Conservation (phyloP, 2,888 invertebrate genomes). For the Vannuccia rotundouncinata region DNA sequence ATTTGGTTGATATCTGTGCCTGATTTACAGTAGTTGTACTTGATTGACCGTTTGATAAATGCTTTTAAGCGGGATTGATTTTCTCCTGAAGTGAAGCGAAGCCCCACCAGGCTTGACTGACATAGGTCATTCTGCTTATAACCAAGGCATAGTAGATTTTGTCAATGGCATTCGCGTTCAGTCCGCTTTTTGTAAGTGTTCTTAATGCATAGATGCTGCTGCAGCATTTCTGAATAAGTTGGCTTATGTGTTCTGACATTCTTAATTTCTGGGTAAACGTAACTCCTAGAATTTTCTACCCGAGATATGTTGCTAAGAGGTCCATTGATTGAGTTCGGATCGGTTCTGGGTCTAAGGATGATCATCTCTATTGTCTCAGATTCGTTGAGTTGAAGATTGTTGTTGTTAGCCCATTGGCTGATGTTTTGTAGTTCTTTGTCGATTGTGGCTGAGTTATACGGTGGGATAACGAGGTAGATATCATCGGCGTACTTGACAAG, state of each 20-base stretch:
- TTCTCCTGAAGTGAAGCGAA: too few species aligned
- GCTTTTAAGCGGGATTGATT: too few species aligned
- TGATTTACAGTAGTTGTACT: too few species aligned
- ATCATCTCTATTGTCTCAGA: background rate
- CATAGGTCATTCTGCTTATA: too few species aligned
- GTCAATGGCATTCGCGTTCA: too few species aligned
- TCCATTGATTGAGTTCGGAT: background rate
- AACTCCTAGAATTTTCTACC: background rate
- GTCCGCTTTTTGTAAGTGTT: too few species aligned
- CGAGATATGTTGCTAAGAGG: background rate
- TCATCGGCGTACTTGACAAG: constrained; percentile 28
- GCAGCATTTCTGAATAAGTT: background rate
- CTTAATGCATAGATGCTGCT: background rate
- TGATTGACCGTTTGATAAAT: too few species aligned
- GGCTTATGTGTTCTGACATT: background rate
- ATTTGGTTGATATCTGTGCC: too few species aligned
- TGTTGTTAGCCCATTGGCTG: background rate
- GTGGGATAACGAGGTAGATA: constrained; percentile 17
- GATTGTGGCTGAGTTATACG: background rate
- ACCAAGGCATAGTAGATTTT: too few species aligned
- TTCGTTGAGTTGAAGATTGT: constrained; percentile 3
- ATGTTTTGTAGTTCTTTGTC: constrained; percentile 4
- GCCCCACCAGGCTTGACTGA: too few species aligned
- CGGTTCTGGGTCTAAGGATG: background rate
- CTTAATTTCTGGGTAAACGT: constrained; percentile 3